These are phyloP conservation scores for Microctonus brassicae DNA, from an alignment of 2,888 invertebrate species.

Conservation along the genomic window DNA sequence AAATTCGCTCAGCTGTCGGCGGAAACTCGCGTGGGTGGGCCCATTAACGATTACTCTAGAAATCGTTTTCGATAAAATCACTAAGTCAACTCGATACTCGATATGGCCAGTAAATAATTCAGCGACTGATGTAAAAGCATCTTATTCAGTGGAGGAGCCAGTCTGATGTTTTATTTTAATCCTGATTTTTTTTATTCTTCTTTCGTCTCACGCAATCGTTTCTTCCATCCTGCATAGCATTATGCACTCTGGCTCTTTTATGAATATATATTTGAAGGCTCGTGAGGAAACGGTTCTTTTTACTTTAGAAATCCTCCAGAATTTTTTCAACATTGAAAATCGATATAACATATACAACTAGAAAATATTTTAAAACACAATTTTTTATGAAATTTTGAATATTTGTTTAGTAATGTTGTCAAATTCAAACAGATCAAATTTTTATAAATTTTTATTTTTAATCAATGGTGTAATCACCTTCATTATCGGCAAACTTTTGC, in stretches of 20 bases:
- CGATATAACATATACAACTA: no score
- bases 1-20: slow-evolving; percentile 34
- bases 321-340: no score
- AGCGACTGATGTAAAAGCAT: slow-evolving; percentile 3
- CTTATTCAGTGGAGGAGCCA: slow-evolving; percentile 1
- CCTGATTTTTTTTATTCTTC: not conserved
- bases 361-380: no score
- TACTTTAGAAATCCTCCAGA: no score
- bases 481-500: no score
- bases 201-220: not conserved
- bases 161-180: not conserved
- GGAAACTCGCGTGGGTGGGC: slow-evolving; percentile 28
- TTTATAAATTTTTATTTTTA: no score
- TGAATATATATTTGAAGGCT: not conserved
- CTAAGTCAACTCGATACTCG: not conserved
- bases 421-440: no score
- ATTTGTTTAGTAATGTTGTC: no score
- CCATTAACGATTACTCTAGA: slow-evolving; percentile 42
- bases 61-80: slow-evolving; percentile 20
- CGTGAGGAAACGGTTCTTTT: not conserved
- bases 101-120: slow-evolving; percentile 5
- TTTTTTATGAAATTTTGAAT: no score
- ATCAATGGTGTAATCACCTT: no score
- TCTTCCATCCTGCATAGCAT: not conserved
- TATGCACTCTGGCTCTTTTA: not conserved